Conservation (phyloP, 1,140 invertebrate genomes). For the Drosophila ercepeae region DNA sequence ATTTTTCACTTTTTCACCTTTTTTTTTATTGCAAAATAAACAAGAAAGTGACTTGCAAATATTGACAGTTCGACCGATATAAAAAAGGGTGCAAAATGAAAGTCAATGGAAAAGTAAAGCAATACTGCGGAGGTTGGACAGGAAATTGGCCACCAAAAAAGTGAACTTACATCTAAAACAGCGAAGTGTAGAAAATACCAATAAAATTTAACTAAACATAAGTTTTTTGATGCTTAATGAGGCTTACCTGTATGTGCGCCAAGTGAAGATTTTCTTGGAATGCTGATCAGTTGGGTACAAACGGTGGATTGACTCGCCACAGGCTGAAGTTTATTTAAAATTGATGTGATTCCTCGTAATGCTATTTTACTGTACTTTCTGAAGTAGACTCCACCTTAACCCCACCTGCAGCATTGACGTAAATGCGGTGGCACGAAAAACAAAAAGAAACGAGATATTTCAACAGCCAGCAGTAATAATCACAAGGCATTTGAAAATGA, state of each 20-base stretch:
- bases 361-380: constrained; percentile 12
- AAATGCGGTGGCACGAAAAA: constrained; percentile 45
- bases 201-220: neutral
- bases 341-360: neutral
- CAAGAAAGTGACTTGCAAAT: constrained; percentile 73
- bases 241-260: too few species aligned
- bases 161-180: too few species aligned
- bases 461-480: constrained; percentile 16
- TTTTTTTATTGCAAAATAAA: constrained; percentile 51
- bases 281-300: too few species aligned
- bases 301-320: too few species aligned
- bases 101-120: constrained; percentile 17
- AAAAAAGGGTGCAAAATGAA: constrained; percentile 30
- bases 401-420: constrained; percentile 54
- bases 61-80: constrained; percentile 69
- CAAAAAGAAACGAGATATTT: constrained; percentile 30
- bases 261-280: neutral
- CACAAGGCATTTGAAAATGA: constrained; percentile 65
- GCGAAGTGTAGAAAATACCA: neutral
- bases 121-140: constrained; percentile 14
- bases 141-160: constrained; percentile 3
- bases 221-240: too few species aligned
- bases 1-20: neutral
- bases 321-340: too few species aligned
- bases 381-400: constrained; percentile 29